Percentiles rank a stretch among this genome's conserved stretches.
These are phyloP conservation scores for Drosophila sechellia DNA, from an alignment of 1,140 invertebrate species.

Conservation along the genomic window DNA sequence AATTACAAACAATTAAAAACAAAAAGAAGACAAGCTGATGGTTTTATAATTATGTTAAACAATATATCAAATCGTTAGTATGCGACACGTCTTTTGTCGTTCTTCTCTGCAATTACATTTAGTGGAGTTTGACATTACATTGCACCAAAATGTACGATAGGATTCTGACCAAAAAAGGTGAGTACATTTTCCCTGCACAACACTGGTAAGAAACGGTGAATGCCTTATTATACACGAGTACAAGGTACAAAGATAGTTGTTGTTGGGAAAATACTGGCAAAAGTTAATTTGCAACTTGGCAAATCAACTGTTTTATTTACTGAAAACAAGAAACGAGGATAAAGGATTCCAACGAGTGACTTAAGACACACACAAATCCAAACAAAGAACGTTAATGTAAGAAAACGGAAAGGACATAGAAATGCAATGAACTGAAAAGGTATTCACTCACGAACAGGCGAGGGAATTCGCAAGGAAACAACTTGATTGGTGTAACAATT, in stretches of 20 bases:
- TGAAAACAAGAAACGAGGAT: not conserved
- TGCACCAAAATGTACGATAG: too few relatives aligned
- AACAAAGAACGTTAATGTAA: not conserved
- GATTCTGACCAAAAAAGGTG: too few relatives aligned
- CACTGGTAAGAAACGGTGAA: too few relatives aligned
- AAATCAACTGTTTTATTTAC: not conserved
- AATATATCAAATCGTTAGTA: too few relatives aligned
- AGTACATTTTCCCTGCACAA: too few relatives aligned
- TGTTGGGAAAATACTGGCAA: not conserved
- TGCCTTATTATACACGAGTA: too few relatives aligned
- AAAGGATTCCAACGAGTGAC: not conserved
- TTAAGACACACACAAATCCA: not conserved
- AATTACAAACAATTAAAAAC: not conserved
- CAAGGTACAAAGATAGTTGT: not conserved
- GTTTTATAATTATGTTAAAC: too few relatives aligned
- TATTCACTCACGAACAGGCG: not conserved
- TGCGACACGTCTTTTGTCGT: too few relatives aligned
- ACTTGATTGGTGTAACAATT: not conserved
- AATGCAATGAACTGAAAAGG: conserved; percentile 2
- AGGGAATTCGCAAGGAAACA: not conserved
- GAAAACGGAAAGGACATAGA: not conserved
- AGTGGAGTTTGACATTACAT: too few relatives aligned
- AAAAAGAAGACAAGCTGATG: too few relatives aligned
- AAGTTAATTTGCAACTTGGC: not conserved
- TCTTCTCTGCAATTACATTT: too few relatives aligned